Evolutionary conservation across 2,888 invertebrate genomes (phyloP).

Genomic region (Callosobruchus maculatus): DNA sequence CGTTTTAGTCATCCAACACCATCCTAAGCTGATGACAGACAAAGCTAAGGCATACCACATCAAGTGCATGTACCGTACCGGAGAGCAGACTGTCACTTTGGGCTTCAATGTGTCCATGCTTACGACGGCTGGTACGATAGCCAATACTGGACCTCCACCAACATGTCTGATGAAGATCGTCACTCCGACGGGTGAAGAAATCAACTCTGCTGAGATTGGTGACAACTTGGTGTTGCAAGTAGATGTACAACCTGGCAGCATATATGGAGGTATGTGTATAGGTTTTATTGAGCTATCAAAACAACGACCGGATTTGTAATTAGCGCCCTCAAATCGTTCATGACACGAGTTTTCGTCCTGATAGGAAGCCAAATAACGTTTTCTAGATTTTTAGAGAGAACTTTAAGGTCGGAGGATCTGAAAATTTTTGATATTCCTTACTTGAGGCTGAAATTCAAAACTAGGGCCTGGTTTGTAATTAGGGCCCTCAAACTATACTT

Average conservation of each 20-base stretch:
- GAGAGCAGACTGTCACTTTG: conserved; percentile 86
- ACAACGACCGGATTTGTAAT: too few relatives aligned
- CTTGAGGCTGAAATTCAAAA: too few relatives aligned
- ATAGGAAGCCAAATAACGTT: too few relatives aligned
- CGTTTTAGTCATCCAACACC: conserved; percentile 92
- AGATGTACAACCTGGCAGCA: conserved; percentile 55
- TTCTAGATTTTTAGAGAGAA: too few relatives aligned
- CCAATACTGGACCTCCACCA: conserved; percentile 91
- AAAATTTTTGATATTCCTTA: too few relatives aligned
- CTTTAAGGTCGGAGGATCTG: too few relatives aligned
- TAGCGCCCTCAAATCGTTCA: too few relatives aligned
- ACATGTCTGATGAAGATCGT: conserved; percentile 90
- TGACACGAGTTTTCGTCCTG: too few relatives aligned
- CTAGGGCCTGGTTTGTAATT: too few relatives aligned
- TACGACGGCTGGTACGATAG: conserved; percentile 91
- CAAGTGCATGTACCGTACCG: conserved; percentile 91
- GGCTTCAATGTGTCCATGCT: conserved; percentile 95
- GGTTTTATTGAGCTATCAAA: too few relatives aligned
- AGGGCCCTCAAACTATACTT: too few relatives aligned
- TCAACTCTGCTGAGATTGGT: conserved; percentile 88
- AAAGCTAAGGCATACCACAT: conserved; percentile 95
- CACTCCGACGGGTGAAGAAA: conserved; percentile 81
- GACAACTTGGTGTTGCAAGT: conserved; percentile 73
- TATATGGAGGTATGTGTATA: conserved; percentile 66
- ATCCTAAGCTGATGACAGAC: conserved; percentile 91